These are phyloP conservation scores for Lumbricus terrestris DNA, from an alignment of 2,888 invertebrate species.

Conservation along the genomic window DNA sequence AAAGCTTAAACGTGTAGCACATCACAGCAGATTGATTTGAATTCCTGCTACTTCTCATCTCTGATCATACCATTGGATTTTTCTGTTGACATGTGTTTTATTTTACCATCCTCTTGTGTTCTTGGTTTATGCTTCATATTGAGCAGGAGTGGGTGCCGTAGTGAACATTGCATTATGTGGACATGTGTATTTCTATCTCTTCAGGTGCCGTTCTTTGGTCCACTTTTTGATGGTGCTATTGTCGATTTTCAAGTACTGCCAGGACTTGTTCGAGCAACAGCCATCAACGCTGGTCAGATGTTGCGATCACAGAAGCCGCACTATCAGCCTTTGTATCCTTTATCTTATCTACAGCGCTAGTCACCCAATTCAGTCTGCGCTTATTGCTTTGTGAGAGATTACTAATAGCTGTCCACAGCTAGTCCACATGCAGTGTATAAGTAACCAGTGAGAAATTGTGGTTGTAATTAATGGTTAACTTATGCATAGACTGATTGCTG, in stretches of 20 bases:
- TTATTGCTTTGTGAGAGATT: too few species aligned
- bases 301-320: slow-evolving; percentile 84
- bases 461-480: too few species aligned
- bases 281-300: slow-evolving; percentile 85
- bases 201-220: slow-evolving; percentile 73
- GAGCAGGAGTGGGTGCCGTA: not conserved
- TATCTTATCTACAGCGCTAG: not conserved
- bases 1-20: not conserved
- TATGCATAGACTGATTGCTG: too few species aligned
- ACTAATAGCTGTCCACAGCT: too few species aligned
- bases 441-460: too few species aligned
- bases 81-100: not conserved
- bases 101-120: not conserved
- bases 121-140: not conserved
- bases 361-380: too few species aligned
- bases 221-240: slow-evolving; percentile 88
- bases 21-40: not conserved
- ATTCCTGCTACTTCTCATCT: not conserved
- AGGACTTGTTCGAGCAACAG: slow-evolving; percentile 83
- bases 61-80: too few species aligned
- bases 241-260: slow-evolving; percentile 74
- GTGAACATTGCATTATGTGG: not conserved
- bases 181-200: not conserved
- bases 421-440: too few species aligned
- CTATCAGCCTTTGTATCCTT: slow-evolving; percentile 80